Conservation (phyloP, 2,888 invertebrate species). For the Sinelater perroti region DNA sequence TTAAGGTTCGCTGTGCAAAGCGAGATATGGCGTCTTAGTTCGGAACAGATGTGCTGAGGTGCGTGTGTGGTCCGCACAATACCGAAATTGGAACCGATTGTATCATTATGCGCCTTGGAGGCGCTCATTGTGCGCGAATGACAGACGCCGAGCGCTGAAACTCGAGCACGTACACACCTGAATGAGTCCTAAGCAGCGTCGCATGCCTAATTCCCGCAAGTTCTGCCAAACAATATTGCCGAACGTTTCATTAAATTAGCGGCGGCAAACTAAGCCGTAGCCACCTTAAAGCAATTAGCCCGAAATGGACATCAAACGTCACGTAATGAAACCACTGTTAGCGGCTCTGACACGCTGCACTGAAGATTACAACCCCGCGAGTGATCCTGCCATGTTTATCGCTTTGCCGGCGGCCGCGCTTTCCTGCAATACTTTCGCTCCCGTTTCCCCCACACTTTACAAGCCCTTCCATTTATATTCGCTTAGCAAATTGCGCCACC, state of each 20-base stretch:
- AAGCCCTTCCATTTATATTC: too few species aligned
- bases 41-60: slow-evolving; percentile 13
- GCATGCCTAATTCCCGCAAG: slow-evolving; percentile 22
- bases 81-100: slow-evolving; percentile 17
- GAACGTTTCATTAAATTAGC: slow-evolving; percentile 31
- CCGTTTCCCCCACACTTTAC: too few species aligned
- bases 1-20: slow-evolving; percentile 9
- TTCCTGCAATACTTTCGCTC: background rate
- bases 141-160: too few species aligned
- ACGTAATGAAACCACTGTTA: slow-evolving; percentile 34
- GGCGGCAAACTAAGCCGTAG: slow-evolving; percentile 20
- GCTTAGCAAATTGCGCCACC: too few species aligned
- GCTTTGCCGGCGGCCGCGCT: background rate
- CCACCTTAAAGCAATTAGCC: slow-evolving; percentile 38
- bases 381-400: background rate
- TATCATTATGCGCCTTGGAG: slow-evolving; percentile 10
- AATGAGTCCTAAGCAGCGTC: too few species aligned
- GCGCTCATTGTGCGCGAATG: slow-evolving; percentile 16
- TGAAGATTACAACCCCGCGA: slow-evolving; percentile 8
- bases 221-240: slow-evolving; percentile 27
- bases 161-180: too few species aligned
- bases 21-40: slow-evolving; percentile 10
- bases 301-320: slow-evolving; percentile 37
- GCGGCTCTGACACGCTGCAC: slow-evolving; percentile 7
- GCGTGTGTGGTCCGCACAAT: slow-evolving; percentile 16